Conservation (phyloP, 2,797 vertebrate species). For the Capromys pilorides region DNA sequence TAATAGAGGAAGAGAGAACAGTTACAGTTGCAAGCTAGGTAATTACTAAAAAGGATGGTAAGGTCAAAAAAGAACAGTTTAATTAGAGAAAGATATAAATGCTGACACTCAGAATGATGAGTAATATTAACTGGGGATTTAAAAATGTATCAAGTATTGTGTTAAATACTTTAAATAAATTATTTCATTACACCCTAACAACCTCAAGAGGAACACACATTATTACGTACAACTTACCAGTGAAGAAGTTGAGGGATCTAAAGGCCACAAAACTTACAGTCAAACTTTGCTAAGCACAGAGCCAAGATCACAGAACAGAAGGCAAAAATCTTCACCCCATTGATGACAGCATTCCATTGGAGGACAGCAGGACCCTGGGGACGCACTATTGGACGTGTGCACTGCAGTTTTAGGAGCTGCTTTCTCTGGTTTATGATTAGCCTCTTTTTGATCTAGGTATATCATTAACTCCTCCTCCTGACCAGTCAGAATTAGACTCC, state of each 20-base stretch:
- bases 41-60: slow-evolving; percentile 51
- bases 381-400: neutral
- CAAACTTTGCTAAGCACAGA: neutral
- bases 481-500: neutral
- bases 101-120: slow-evolving; percentile 41
- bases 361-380: neutral
- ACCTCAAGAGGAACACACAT: slow-evolving; percentile 54
- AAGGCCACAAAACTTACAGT: slow-evolving; percentile 26
- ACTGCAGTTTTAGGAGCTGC: neutral
- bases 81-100: slow-evolving; percentile 66
- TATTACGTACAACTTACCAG: slow-evolving; percentile 49
- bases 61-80: slow-evolving; percentile 61
- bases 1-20: slow-evolving; percentile 43
- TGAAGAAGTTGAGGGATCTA: slow-evolving; percentile 46
- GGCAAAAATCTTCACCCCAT: neutral
- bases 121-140: slow-evolving; percentile 53
- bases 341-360: neutral
- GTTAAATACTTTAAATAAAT: slow-evolving; percentile 64
- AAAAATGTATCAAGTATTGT: slow-evolving; percentile 61
- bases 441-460: neutral
- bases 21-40: slow-evolving; percentile 5
- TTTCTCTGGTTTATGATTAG: neutral
- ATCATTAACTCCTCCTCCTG: neutral
- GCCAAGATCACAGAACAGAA: neutral
- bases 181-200: slow-evolving; percentile 56